These are phyloP conservation scores for Pipistrellus nathusii DNA, from an alignment of 2,797 vertebrate species.

Conservation along the genomic window DNA sequence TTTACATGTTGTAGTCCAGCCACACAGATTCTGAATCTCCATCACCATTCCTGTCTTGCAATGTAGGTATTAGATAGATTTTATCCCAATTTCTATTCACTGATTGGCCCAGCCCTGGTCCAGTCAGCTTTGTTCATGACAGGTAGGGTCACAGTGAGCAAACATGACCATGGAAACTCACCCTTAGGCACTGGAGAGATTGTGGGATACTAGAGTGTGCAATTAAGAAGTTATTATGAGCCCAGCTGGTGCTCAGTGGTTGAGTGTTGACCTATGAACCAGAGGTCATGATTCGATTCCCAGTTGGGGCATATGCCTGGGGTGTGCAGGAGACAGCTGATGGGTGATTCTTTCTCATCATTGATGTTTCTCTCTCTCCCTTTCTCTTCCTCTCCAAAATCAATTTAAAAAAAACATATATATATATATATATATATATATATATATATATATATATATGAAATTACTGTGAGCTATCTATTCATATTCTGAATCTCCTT, in stretches of 20 bases:
- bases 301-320: no score
- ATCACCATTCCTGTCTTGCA: background rate
- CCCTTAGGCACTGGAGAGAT: background rate
- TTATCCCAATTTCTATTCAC: background rate
- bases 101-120: background rate
- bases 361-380: no score
- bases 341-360: no score
- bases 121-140: background rate
- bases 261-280: no score
- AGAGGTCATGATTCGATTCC: no score
- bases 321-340: no score
- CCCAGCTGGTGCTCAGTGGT: no score
- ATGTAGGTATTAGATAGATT: background rate
- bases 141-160: background rate
- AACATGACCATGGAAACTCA: background rate
- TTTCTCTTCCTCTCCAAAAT: no score
- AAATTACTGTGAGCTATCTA: background rate
- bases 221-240: background rate
- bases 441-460: no score
- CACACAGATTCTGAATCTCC: background rate
- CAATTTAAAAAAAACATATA: no score
- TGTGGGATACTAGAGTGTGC: background rate
- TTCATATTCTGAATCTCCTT: background rate
- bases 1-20: background rate
- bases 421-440: no score